A percentile compares a stretch with the other conserved stretches of the same genome.
Evolutionary conservation across 1,140 invertebrate species (phyloP).

Genomic region (Hyphantria cunea): DNA sequence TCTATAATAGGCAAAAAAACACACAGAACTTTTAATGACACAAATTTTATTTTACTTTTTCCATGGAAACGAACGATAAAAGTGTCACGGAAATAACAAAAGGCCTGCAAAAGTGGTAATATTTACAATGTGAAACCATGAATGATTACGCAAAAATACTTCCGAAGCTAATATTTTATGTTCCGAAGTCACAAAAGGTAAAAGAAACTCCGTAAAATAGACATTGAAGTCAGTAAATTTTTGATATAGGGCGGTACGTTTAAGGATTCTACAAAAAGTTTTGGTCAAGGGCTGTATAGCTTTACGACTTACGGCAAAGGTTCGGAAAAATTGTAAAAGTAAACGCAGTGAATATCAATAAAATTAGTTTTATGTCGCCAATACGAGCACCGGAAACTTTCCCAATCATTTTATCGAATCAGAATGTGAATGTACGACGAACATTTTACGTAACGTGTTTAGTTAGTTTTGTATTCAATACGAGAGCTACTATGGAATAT

Average conservation of each 20-base stretch:
- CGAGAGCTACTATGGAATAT: slow-evolving; percentile 8
- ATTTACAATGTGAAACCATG: slow-evolving; percentile 21
- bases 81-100: slow-evolving; percentile 30
- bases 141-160: slow-evolving; percentile 18
- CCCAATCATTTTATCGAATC: slow-evolving; percentile 37
- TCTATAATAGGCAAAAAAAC: slow-evolving; percentile 28
- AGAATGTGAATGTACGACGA: slow-evolving; percentile 29
- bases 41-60: slow-evolving; percentile 39
- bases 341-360: slow-evolving; percentile 36
- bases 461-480: slow-evolving; percentile 16
- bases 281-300: slow-evolving; percentile 33
- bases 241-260: slow-evolving; percentile 31
- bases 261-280: slow-evolving; percentile 34
- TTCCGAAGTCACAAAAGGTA: slow-evolving; percentile 12
- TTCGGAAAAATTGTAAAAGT: slow-evolving; percentile 32
- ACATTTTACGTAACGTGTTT: slow-evolving; percentile 19
- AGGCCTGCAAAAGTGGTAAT: slow-evolving; percentile 18
- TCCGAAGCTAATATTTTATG: slow-evolving; percentile 10
- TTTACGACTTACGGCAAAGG: slow-evolving; percentile 28
- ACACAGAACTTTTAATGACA: slow-evolving; percentile 25
- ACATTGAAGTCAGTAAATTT: slow-evolving; percentile 35
- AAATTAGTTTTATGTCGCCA: slow-evolving; percentile 40
- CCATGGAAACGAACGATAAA: slow-evolving; percentile 35
- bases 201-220: slow-evolving; percentile 23
- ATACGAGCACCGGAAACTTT: slow-evolving; percentile 35